phyloP scores from a whole-genome alignment of 2,113 vertebrate genomes.

The Toxotes chatareus region DNA sequence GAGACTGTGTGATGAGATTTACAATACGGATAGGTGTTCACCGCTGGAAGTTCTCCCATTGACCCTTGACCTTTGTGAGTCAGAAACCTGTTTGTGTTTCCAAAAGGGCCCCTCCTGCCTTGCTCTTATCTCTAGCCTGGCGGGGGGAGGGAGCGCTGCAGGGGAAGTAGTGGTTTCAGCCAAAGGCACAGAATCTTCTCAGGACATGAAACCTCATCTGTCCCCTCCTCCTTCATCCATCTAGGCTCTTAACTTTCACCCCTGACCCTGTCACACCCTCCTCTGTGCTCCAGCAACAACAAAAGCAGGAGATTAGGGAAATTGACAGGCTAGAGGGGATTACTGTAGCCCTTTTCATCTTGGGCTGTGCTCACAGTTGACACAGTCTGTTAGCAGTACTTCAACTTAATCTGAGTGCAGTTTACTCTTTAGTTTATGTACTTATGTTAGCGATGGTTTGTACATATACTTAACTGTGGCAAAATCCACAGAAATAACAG shows the following conservation, averaged over 20 bases:
- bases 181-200: slow-evolving; percentile 67
- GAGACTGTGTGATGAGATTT: slow-evolving; percentile 28
- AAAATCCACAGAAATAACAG: slow-evolving; percentile 63
- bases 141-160: slow-evolving; percentile 23
- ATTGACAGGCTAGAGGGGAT: slow-evolving; percentile 79
- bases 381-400: slow-evolving; percentile 79
- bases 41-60: slow-evolving; percentile 61
- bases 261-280: slow-evolving; percentile 83
- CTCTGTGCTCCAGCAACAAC: slow-evolving; percentile 77
- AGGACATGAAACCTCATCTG: slow-evolving; percentile 72
- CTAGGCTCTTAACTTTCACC: slow-evolving; percentile 84
- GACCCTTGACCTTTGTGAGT: slow-evolving; percentile 68
- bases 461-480: slow-evolving; percentile 65
- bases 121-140: slow-evolving; percentile 72
- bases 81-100: slow-evolving; percentile 77
- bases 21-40: slow-evolving; percentile 43
- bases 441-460: slow-evolving; percentile 67
- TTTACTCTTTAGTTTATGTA: slow-evolving; percentile 76
- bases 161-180: slow-evolving; percentile 65
- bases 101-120: slow-evolving; percentile 54
- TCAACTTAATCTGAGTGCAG: slow-evolving; percentile 78
- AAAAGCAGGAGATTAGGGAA: slow-evolving; percentile 83
- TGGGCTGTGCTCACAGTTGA: slow-evolving; percentile 73
- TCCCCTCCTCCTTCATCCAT: slow-evolving; percentile 70
- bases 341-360: slow-evolving; percentile 81